Evolutionary conservation across 2,888 invertebrate genomes (phyloP).

Genomic region (Lasiommata megera): DNA sequence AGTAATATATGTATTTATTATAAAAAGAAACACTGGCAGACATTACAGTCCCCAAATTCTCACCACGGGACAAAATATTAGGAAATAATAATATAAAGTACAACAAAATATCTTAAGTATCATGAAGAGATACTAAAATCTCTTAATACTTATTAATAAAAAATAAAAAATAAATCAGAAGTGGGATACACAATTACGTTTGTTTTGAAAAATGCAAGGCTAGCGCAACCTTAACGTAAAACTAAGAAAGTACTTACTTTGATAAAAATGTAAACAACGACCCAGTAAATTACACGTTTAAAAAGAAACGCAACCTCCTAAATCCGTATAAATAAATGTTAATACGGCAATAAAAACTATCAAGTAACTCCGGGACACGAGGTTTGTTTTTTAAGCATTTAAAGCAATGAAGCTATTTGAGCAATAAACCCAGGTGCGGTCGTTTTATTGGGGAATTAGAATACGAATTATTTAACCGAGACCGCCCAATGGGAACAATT

Average conservation of each 20-base stretch:
- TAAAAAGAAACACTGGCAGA: too few species aligned
- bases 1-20: too few species aligned
- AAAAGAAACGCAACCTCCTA: neutral
- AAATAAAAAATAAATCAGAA: too few species aligned
- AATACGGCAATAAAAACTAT: slow-evolving; percentile 16
- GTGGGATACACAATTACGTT: too few species aligned
- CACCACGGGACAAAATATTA: too few species aligned
- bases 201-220: too few species aligned
- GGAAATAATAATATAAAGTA: too few species aligned
- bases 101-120: too few species aligned
- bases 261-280: neutral
- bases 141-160: too few species aligned
- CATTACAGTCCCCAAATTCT: too few species aligned
- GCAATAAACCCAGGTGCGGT: slow-evolving; percentile 26
- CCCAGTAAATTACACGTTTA: slow-evolving; percentile 1
- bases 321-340: slow-evolving; percentile 4
- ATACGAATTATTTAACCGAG: slow-evolving; percentile 34
- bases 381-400: slow-evolving; percentile 4
- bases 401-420: neutral
- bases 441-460: slow-evolving; percentile 39
- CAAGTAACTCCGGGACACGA: neutral
- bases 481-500: slow-evolving; percentile 1
- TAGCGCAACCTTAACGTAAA: neutral
- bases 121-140: too few species aligned
- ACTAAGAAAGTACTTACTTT: neutral